phyloP scores from a whole-genome alignment of 2,888 invertebrate species.

The Adelognathus sp. region DNA sequence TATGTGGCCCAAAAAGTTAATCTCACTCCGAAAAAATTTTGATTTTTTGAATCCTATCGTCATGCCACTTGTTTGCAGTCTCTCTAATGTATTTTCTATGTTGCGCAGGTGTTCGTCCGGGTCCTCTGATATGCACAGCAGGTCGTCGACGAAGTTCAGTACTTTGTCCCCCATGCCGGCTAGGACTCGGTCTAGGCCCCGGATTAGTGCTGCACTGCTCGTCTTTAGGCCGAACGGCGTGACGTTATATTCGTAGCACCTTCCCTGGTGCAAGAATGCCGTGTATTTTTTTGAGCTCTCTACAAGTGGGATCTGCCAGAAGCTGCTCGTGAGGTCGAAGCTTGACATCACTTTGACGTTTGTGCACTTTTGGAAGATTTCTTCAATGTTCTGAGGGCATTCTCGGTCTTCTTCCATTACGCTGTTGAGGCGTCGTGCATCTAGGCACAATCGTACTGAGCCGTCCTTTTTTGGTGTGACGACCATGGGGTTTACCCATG shows the following conservation, averaged over 20 bases:
- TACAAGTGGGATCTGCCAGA: neutral
- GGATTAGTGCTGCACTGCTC: neutral
- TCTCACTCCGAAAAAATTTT: constrained; percentile 55
- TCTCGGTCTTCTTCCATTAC: neutral
- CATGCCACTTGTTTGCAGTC: constrained; percentile 49
- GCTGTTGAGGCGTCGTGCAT: neutral
- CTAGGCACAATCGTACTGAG: neutral
- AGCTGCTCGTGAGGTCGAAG: constrained; percentile 1
- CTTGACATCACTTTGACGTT: neutral
- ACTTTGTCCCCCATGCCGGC: neutral
- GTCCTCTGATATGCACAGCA: constrained; percentile 2
- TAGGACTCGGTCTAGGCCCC: constrained; percentile 12
- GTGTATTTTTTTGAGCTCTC: neutral
- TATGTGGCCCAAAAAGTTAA: constrained; percentile 64
- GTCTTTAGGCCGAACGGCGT: neutral
- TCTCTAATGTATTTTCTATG: constrained; percentile 45
- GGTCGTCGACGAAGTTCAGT: constrained; percentile 47
- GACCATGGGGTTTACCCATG: neutral
- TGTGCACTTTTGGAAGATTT: neutral
- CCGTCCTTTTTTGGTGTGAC: neutral
- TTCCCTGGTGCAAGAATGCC: neutral
- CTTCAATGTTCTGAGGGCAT: neutral
- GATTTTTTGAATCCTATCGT: constrained; percentile 62
- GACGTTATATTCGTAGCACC: neutral
- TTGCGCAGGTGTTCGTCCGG: constrained; percentile 16